Evolutionary conservation across 2,888 invertebrate species (phyloP).

Genomic region (Pterostichus madidus): DNA sequence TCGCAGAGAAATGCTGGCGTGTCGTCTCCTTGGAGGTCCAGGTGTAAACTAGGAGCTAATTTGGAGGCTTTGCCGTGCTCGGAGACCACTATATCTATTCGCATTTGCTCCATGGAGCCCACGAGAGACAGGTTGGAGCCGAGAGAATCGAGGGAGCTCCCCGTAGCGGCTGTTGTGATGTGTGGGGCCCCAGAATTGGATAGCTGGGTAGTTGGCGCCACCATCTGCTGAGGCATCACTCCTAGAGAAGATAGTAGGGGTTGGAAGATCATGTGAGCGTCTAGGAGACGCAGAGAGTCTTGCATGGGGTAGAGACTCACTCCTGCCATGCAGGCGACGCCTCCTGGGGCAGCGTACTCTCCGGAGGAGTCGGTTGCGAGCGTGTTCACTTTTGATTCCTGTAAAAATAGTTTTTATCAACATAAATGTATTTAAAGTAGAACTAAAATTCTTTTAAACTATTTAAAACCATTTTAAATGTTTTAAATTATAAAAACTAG

Average conservation of each 20-base stretch:
- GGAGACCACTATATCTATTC: constrained; percentile 96
- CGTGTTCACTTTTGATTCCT: constrained; percentile 75
- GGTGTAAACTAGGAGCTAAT: constrained; percentile 74
- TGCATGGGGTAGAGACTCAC: constrained; percentile 88
- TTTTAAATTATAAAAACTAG: too few relatives aligned
- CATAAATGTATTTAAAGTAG: too few relatives aligned
- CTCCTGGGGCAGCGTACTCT: constrained; percentile 75
- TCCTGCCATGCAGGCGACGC: constrained; percentile 76
- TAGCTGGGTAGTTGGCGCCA: constrained; percentile 69
- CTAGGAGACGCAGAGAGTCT: constrained; percentile 90
- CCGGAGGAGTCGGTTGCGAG: constrained; percentile 75
- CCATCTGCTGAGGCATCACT: constrained; percentile 93
- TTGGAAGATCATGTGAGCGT: constrained; percentile 96
- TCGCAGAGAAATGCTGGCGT: constrained; percentile 96
- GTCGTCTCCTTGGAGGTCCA: constrained; percentile 79
- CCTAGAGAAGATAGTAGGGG: constrained; percentile 93
- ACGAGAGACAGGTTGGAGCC: constrained; percentile 92
- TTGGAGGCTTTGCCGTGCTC: constrained; percentile 86
- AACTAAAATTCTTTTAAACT: too few relatives aligned
- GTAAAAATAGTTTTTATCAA: constrained; percentile 30
- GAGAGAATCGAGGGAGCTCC: constrained; percentile 86
- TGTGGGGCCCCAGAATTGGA: not conserved
- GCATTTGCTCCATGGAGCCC: constrained; percentile 91
- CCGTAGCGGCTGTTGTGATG: not conserved
- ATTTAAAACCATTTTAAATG: too few relatives aligned